These are phyloP conservation scores for Leucosticte australis DNA, from an alignment of 2,113 vertebrate species.

Conservation along the genomic window DNA sequence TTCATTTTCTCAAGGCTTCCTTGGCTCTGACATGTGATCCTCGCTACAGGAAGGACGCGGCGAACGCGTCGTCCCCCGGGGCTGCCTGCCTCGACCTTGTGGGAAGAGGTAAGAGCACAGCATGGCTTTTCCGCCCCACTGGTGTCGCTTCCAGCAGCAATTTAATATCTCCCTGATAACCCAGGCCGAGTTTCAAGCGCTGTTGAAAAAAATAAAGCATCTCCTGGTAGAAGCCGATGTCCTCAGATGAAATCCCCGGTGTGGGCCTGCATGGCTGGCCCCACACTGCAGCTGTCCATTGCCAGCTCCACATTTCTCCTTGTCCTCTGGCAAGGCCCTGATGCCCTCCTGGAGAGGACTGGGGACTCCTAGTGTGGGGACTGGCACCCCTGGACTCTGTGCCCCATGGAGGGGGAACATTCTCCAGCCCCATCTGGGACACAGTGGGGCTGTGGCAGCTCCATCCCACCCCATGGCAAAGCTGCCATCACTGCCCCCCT, in stretches of 20 bases:
- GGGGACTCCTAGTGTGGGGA: accelerated
- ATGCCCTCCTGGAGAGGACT: background rate
- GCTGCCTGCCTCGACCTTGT: constrained; percentile 47
- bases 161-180: constrained; percentile 47
- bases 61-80: background rate
- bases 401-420: background rate
- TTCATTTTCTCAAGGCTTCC: constrained; percentile 52
- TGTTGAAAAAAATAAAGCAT: background rate
- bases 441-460: background rate
- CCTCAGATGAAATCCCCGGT: background rate
- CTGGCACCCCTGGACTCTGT: background rate
- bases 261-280: background rate
- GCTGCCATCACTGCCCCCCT: accelerated
- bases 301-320: background rate
- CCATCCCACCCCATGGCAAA: background rate
- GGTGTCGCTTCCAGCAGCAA: constrained; percentile 50
- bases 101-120: constrained; percentile 55
- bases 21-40: constrained; percentile 51
- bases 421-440: background rate
- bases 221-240: background rate
- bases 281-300: background rate
- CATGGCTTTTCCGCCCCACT: background rate
- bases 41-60: constrained; percentile 38
- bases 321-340: background rate
- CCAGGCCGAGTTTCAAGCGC: background rate